Evolutionary conservation across 1,140 invertebrate species (phyloP).

Genomic region (Lineus longissimus): DNA sequence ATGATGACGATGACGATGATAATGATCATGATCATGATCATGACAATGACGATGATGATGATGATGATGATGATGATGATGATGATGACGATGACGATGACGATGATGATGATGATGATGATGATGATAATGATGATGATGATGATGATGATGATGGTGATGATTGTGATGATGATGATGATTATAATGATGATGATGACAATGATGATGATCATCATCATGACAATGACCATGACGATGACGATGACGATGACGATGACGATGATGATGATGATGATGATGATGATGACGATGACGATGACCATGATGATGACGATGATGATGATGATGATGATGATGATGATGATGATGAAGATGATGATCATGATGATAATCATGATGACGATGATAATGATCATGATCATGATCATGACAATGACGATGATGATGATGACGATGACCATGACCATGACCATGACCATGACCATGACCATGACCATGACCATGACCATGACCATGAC

Average conservation of each 20-base stretch:
- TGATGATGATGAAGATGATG: constrained; percentile 2
- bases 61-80: background rate
- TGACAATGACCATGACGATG: background rate
- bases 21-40: constrained; percentile 5
- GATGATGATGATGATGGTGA: background rate
- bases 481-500: too few relatives aligned
- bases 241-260: background rate
- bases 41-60: background rate
- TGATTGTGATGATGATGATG: too few relatives aligned
- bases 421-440: constrained; percentile 12
- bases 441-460: too few relatives aligned
- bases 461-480: too few relatives aligned
- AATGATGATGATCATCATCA: background rate
- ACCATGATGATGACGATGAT: background rate
- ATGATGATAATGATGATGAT: background rate
- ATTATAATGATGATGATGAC: too few relatives aligned
- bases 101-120: background rate
- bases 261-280: background rate
- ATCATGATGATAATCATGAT: background rate
- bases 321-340: constrained; percentile 3
- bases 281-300: background rate
- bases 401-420: background rate
- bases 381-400: background rate
- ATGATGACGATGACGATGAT: constrained; percentile 7
- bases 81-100: background rate